These are phyloP conservation scores for Drosophila antonietae DNA, from an alignment of 2,888 invertebrate genomes.

Conservation along the genomic window DNA sequence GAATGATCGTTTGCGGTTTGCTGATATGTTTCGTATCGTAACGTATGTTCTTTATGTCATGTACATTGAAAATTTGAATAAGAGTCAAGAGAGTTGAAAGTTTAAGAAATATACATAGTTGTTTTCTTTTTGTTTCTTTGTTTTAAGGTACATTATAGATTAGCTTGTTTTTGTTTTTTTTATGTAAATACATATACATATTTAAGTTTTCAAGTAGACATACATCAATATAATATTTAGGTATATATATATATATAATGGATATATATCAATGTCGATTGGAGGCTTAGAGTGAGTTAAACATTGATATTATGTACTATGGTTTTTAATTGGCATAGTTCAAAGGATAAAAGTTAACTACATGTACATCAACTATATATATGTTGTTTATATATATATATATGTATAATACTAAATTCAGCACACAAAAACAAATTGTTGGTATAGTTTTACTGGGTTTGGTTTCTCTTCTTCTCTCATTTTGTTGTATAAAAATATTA, in stretches of 20 bases:
- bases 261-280: constrained; percentile 66
- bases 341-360: constrained; percentile 55
- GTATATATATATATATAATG: background rate
- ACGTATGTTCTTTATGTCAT: constrained; percentile 42
- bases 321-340: constrained; percentile 67
- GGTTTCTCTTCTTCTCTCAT: constrained; percentile 18
- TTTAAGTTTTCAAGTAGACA: constrained; percentile 66
- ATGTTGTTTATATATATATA: constrained; percentile 15
- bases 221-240: constrained; percentile 63
- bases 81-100: constrained; percentile 70
- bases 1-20: constrained; percentile 44
- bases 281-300: constrained; percentile 69
- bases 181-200: constrained; percentile 39
- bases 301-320: constrained; percentile 56
- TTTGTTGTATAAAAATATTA: constrained; percentile 73
- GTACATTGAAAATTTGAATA: constrained; percentile 79
- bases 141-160: constrained; percentile 65
- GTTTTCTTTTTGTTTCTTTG: constrained; percentile 57
- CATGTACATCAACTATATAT: constrained; percentile 31
- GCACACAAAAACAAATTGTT: constrained; percentile 54
- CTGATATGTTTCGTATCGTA: constrained; percentile 33
- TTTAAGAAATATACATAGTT: constrained; percentile 75
- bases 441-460: constrained; percentile 25
- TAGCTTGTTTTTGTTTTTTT: constrained; percentile 41
- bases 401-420: constrained; percentile 42